phyloP scores from a whole-genome alignment of 2,797 vertebrate genomes.

The Poeciliopsis turneri region DNA sequence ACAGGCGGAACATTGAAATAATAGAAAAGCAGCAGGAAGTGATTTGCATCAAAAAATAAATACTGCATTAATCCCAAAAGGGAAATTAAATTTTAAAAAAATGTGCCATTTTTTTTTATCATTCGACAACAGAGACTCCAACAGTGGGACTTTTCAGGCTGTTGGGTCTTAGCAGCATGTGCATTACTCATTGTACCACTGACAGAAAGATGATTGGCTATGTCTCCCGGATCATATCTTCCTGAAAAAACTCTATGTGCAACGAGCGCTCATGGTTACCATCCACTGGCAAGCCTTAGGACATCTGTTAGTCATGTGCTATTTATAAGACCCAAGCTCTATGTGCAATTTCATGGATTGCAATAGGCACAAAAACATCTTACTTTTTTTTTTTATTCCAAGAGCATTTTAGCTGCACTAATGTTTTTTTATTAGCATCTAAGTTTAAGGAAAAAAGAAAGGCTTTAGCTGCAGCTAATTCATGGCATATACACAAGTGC shows the following conservation, averaged over 20 bases:
- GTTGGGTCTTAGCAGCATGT: background rate
- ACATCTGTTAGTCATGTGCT: constrained; percentile 7
- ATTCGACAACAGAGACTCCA: background rate
- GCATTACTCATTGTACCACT: background rate
- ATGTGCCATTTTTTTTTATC: background rate
- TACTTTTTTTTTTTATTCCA: background rate
- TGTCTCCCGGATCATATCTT: background rate
- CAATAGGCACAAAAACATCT: background rate
- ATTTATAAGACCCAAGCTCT: background rate
- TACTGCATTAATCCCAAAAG: background rate
- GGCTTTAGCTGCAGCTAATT: background rate
- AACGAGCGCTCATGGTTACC: constrained; percentile 1
- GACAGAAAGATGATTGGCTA: background rate
- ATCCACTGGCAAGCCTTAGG: constrained; percentile 6
- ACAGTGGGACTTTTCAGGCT: background rate
- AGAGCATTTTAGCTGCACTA: background rate
- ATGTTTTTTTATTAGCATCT: background rate
- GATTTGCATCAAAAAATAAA: background rate
- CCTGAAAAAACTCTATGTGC: background rate
- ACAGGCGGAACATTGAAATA: background rate
- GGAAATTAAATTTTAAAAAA: background rate
- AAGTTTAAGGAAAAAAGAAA: background rate
- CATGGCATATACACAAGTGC: too few species aligned
- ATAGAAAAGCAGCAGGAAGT: background rate
- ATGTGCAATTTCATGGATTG: background rate